phyloP scores from a whole-genome alignment of 2,888 invertebrate genomes.

The Nezara viridula region DNA sequence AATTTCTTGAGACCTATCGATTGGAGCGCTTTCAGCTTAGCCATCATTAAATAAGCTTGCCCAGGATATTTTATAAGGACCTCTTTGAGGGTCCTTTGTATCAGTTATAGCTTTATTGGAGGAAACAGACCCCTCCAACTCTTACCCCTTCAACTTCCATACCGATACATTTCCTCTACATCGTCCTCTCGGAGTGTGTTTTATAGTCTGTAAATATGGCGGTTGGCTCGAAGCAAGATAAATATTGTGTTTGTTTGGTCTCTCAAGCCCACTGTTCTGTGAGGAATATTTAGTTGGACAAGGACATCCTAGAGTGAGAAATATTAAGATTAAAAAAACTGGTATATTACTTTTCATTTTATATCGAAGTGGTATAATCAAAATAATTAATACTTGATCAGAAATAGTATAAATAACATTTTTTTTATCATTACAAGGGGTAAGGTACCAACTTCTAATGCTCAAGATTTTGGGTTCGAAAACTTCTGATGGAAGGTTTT shows the following conservation, averaged over 20 bases:
- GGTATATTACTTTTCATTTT: no score
- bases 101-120: slow-evolving; percentile 31
- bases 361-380: no score
- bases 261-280: background rate
- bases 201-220: slow-evolving; percentile 3
- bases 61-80: slow-evolving; percentile 33
- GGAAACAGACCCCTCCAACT: background rate
- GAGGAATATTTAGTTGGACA: background rate
- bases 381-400: no score
- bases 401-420: no score
- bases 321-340: no score
- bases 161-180: background rate
- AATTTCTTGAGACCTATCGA: slow-evolving; percentile 19
- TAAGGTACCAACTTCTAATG: no score
- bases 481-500: no score
- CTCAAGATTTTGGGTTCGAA: no score
- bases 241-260: background rate
- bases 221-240: background rate
- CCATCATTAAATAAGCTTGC: slow-evolving; percentile 31
- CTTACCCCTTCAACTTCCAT: background rate
- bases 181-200: background rate
- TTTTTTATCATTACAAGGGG: no score
- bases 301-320: background rate
- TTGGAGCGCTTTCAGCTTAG: slow-evolving; percentile 5
- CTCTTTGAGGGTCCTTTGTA: slow-evolving; percentile 26